Evolutionary conservation across 2,113 vertebrate species (phyloP).

Genomic region (Saccopteryx leptura): DNA sequence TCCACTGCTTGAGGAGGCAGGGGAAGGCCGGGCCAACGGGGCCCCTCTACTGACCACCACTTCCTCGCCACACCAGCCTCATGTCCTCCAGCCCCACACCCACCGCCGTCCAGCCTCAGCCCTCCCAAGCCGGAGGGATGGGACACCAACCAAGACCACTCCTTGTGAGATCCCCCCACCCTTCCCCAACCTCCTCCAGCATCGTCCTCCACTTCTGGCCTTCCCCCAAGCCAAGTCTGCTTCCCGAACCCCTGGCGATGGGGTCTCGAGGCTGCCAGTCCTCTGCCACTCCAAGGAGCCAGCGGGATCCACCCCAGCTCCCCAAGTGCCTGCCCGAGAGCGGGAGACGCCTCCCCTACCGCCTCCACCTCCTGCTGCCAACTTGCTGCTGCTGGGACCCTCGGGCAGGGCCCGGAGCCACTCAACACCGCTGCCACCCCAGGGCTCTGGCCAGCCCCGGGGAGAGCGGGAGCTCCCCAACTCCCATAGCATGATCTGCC

Average conservation of each 20-base stretch:
- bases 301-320: conserved; percentile 81
- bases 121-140: conserved; percentile 79
- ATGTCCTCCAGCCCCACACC: conserved; percentile 53
- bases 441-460: conserved; percentile 92
- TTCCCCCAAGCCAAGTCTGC: conserved; percentile 91
- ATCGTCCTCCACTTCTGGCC: conserved; percentile 94
- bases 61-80: conserved; percentile 76
- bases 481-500: conserved; percentile 90
- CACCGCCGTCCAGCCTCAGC: conserved; percentile 81
- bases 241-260: conserved; percentile 74
- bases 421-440: conserved; percentile 95
- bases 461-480: conserved; percentile 91
- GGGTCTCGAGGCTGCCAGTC: conserved; percentile 86
- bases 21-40: conserved; percentile 68
- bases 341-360: conserved; percentile 85
- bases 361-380: conserved; percentile 78
- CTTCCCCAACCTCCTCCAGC: conserved; percentile 96
- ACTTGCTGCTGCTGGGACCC: conserved; percentile 89
- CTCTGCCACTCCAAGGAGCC: conserved; percentile 86
- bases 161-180: conserved; percentile 94
- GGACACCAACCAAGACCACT: conserved; percentile 84
- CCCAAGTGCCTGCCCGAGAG: conserved; percentile 84
- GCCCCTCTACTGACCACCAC: background rate
- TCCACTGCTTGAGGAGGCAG: conserved; percentile 88
- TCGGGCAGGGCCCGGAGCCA: conserved; percentile 94